Percentiles rank a stretch among this genome's conserved stretches.
phyloP scores from a whole-genome alignment of 2,797 vertebrate species.

The Spatula clypeata region DNA sequence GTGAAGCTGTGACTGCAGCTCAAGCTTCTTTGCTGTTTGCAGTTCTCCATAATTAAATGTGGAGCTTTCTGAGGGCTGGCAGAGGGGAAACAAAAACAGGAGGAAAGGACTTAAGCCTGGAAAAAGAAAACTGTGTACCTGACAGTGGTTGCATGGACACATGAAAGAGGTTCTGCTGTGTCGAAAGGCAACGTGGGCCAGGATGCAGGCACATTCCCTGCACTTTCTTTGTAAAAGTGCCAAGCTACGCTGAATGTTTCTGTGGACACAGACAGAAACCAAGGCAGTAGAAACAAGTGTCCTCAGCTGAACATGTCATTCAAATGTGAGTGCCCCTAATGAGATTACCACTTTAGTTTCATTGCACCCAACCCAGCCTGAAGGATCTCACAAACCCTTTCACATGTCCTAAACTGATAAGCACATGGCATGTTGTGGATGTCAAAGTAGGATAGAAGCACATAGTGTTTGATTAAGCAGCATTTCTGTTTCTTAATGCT shows the following conservation, averaged over 20 bases:
- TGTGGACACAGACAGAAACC: background rate
- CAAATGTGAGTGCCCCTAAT: background rate
- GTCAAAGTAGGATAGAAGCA: background rate
- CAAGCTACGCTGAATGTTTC: background rate
- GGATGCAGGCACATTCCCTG: background rate
- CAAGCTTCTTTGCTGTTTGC: background rate
- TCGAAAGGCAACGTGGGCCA: background rate
- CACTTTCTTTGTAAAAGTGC: background rate
- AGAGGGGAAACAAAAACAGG: background rate
- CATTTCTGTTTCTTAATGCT: background rate
- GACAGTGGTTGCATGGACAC: background rate
- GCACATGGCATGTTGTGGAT: background rate
- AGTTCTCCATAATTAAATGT: background rate
- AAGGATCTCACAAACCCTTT: background rate
- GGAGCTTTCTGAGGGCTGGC: background rate
- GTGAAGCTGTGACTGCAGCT: background rate
- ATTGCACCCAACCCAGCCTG: background rate
- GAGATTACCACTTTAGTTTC: background rate
- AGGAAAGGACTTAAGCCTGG: background rate
- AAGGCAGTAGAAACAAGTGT: conserved; percentile 31
- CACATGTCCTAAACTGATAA: background rate
- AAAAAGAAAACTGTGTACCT: background rate
- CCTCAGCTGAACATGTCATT: conserved; percentile 40
- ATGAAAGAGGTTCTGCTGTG: background rate
- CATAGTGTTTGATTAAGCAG: background rate